Evolutionary conservation across 92 coral and sea anemone species (phyloP).

Genomic region (Umimayanthus chanpuru): DNA sequence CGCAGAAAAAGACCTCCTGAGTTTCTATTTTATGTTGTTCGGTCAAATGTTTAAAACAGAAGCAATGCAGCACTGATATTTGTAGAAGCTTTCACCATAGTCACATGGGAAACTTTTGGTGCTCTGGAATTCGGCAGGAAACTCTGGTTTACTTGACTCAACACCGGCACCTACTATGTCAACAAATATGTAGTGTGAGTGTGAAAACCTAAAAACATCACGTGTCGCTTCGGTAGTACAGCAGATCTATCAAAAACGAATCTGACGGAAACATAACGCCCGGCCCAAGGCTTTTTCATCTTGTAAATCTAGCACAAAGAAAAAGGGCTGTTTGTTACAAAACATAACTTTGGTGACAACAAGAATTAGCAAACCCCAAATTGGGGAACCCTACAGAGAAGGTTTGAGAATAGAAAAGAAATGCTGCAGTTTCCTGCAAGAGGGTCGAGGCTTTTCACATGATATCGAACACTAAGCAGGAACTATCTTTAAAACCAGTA

Average conservation of each 20-base stretch:
- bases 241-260: neutral
- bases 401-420: neutral
- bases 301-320: neutral
- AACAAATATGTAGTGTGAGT: neutral
- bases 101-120: conserved; percentile 7
- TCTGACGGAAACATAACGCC: neutral
- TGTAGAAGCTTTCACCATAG: neutral
- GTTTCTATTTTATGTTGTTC: neutral
- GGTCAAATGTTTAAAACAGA: neutral
- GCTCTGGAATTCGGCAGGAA: conserved; percentile 26
- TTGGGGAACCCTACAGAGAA: neutral
- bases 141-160: conserved; percentile 7
- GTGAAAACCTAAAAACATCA: neutral
- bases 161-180: neutral
- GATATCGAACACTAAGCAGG: conserved; percentile 7
- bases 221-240: neutral
- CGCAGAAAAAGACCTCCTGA: neutral
- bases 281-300: neutral
- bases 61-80: neutral
- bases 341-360: neutral
- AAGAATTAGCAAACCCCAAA: neutral
- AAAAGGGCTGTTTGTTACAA: neutral
- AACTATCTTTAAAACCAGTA: neutral
- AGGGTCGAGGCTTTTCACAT: neutral
- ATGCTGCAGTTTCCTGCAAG: conserved; percentile 1